phyloP scores from a whole-genome alignment of 2,797 vertebrate species.

The Pangasius macronema region DNA sequence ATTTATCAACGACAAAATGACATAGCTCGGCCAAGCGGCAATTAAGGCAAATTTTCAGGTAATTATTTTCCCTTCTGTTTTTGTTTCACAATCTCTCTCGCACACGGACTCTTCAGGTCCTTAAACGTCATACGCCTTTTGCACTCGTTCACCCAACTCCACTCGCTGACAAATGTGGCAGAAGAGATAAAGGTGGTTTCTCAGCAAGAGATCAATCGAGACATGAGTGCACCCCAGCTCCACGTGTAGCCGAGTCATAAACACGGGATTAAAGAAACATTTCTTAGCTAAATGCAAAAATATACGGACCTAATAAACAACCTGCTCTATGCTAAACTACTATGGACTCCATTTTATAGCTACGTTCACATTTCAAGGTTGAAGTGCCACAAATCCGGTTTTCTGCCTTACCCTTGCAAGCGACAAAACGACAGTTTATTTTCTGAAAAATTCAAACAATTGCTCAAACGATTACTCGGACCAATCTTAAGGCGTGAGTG shows the following conservation, averaged over 20 bases:
- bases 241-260: no score
- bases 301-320: background rate
- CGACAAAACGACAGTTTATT: no score
- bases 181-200: background rate
- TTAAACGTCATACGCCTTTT: background rate
- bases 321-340: background rate
- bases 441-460: no score
- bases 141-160: background rate
- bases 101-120: background rate
- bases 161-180: background rate
- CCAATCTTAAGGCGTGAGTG: background rate
- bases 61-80: background rate
- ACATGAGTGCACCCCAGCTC: background rate
- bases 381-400: background rate
- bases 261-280: background rate
- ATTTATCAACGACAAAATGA: background rate
- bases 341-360: background rate
- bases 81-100: background rate
- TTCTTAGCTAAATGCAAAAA: background rate
- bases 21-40: no score
- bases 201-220: background rate
- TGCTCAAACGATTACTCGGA: background rate
- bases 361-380: background rate
- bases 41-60: background rate
- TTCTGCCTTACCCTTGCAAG: background rate